These are phyloP conservation scores for Sinocyclocheilus anshuiensis DNA, from an alignment of 2,113 vertebrate species.

Conservation along the genomic window DNA sequence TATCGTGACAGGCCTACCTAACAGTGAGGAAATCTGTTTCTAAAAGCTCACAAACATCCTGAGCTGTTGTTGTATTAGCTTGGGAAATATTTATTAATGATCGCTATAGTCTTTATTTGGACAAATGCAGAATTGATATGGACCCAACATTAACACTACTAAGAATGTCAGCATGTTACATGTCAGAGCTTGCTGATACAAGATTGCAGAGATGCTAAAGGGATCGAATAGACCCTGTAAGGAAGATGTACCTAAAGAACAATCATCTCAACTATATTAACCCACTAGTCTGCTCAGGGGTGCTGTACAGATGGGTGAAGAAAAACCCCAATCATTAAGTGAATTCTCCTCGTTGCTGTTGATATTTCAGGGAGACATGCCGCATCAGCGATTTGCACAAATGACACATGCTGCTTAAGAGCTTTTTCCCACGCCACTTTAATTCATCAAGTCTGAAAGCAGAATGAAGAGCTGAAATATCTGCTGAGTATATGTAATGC, in stretches of 20 bases:
- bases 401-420: conserved; percentile 39
- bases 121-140: neutral
- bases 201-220: neutral
- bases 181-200: neutral
- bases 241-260: conserved; percentile 3
- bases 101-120: neutral
- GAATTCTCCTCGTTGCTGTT: conserved; percentile 30
- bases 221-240: neutral
- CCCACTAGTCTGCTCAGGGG: neutral
- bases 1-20: neutral
- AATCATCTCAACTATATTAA: too few relatives aligned
- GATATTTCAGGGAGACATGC: conserved; percentile 14
- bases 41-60: neutral
- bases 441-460: conserved; percentile 47
- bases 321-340: conserved; percentile 30
- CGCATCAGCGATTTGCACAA: conserved; percentile 37
- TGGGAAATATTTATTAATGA: neutral
- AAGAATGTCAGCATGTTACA: neutral
- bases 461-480: conserved; percentile 27
- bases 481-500: conserved; percentile 29
- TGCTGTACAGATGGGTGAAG: neutral
- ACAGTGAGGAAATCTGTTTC: neutral
- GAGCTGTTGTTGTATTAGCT: neutral
- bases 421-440: neutral
- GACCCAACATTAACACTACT: neutral